phyloP scores from a whole-genome alignment of 2,113 vertebrate species.

The Spea multiplicata region DNA sequence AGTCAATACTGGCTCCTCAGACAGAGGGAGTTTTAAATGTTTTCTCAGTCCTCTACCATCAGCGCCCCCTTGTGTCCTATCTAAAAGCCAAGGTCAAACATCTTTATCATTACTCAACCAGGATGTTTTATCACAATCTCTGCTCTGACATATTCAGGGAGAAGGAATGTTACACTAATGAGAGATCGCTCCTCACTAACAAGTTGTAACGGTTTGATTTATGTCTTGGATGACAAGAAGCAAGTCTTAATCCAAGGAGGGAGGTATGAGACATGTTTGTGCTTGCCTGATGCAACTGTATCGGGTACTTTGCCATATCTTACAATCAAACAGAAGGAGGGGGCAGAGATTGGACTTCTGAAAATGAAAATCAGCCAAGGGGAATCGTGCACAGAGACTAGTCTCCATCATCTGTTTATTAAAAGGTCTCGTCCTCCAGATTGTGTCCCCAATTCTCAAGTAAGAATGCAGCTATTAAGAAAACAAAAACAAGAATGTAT shows the following conservation, averaged over 20 bases:
- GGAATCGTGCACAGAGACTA: too few relatives aligned
- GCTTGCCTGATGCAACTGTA: not conserved
- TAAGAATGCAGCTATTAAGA: too few relatives aligned
- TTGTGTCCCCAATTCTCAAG: too few relatives aligned
- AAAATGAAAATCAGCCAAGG: too few relatives aligned
- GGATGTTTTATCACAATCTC: not conserved
- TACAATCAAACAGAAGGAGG: too few relatives aligned
- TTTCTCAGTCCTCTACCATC: not conserved
- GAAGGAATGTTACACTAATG: constrained; percentile 2
- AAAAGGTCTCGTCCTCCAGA: too few relatives aligned
- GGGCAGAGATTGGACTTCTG: too few relatives aligned
- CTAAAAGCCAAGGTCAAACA: not conserved
- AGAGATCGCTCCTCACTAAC: not conserved
- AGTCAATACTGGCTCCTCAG: too few relatives aligned
- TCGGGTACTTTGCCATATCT: too few relatives aligned
- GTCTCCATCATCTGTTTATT: too few relatives aligned
- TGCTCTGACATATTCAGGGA: constrained; percentile 4
- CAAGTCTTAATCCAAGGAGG: not conserved
- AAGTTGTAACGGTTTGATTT: not conserved
- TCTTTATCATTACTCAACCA: not conserved
- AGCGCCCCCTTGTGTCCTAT: not conserved
- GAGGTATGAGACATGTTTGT: not conserved
- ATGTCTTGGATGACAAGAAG: not conserved
- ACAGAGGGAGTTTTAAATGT: not conserved
- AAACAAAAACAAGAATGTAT: too few relatives aligned